A percentile compares a stretch with the other conserved stretches of the same genome.
Evolutionary conservation across 37 sponge, comb jelly and placozoan genomes (phyloP).

Genomic region (Mnemiopsis leidyi): DNA sequence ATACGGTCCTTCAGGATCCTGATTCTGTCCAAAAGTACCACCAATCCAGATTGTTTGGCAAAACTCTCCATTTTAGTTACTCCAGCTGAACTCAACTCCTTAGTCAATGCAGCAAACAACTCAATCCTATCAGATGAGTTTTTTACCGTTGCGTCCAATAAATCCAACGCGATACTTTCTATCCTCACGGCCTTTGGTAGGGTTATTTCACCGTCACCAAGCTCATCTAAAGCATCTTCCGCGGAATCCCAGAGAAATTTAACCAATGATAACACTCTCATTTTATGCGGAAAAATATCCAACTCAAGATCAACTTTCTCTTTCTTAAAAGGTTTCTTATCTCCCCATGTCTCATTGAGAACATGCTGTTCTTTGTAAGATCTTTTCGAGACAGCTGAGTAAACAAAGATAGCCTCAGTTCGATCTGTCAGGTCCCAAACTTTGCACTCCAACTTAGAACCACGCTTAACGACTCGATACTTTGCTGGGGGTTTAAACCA

Average conservation of each 20-base stretch:
- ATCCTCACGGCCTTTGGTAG: background rate
- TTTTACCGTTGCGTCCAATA: background rate
- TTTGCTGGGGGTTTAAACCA: background rate
- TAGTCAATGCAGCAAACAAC: background rate
- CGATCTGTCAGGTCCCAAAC: background rate
- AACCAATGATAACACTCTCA: background rate
- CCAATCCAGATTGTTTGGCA: background rate
- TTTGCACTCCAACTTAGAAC: background rate
- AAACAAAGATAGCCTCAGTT: background rate
- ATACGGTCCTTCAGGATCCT: background rate
- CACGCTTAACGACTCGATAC: background rate
- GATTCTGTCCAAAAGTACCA: background rate
- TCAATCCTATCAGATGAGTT: no score
- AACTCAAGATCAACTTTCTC: background rate
- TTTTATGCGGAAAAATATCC: background rate
- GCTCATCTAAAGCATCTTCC: background rate
- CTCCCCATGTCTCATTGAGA: background rate
- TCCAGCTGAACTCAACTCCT: background rate
- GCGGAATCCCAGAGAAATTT: constrained; percentile 34
- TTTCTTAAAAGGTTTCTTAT: background rate
- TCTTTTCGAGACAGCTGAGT: background rate
- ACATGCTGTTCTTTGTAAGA: background rate
- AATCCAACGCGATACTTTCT: constrained; percentile 1
- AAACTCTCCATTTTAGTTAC: background rate
- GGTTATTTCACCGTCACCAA: background rate